Base-by-base conservation (phyloP, 2,113 vertebrate species). In the Morone saxatilis region DNA sequence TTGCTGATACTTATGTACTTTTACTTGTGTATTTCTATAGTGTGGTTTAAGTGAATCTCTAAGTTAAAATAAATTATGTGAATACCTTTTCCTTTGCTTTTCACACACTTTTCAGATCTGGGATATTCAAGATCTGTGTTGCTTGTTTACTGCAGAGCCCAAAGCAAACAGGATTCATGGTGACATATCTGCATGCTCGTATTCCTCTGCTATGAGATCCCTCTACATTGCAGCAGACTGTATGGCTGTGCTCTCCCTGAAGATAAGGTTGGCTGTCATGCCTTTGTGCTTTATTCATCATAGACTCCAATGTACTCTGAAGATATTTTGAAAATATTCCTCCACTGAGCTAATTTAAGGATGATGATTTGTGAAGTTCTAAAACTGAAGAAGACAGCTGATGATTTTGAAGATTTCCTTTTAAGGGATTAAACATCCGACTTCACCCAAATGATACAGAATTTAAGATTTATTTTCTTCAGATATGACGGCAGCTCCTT, bases 51-150 rank as follows among this genome's bases (percentile, higher is more conserved):
- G 45, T 47, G 13, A 47, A 47, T 47, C 22, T 54, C 2, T 51
- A 22, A 76, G 17, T 17, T n/a, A 20, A 10, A 14, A 5, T 45
- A 14, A 76, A 83, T 22, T 10, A 43, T 70, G 8, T 62, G 14
- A 67, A 31, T 43, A 25, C 1, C 50, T 51, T 6, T 56, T 62
- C n/a, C 17, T 22, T 56, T 4, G 10, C 48, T 61, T 20, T 81
- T 70, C 38, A 53, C 41, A 20, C 83, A 47, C 61, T 71, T 88
- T 83, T 45, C 88, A 96, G 96, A 95, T 97, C 85, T 97, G 95
- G 94, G 92, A 95, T 81, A 93, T 96, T 65, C 90, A 96, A 62
- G 95, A 94, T 36, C 93, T 96, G 73, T 92, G 82, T 4, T 96
- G 95, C 89, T 85, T 96, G 31, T 91, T 95, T 78, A 95, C 91